These are phyloP conservation scores for Lasius platythorax DNA, from an alignment of 2,888 invertebrate species.

Conservation along the genomic window DNA sequence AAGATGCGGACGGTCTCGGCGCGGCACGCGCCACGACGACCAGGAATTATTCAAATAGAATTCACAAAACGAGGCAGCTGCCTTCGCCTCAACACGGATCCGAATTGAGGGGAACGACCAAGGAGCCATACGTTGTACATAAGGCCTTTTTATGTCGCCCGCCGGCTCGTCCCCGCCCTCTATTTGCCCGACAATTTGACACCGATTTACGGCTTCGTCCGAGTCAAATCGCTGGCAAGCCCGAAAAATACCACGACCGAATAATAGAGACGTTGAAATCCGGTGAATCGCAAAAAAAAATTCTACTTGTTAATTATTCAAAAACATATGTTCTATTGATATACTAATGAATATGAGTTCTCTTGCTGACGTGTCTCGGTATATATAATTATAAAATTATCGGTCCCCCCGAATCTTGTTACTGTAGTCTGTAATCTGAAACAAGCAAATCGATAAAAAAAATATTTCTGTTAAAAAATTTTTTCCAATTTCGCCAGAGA, in stretches of 20 bases:
- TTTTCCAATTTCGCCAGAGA: background rate
- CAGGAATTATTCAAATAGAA: conserved; percentile 83
- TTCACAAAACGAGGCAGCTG: conserved; percentile 82
- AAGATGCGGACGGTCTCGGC: conserved; percentile 68
- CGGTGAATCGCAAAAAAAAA: background rate
- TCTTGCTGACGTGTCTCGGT: background rate
- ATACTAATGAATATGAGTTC: background rate
- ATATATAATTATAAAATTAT: background rate
- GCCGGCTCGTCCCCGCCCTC: conserved; percentile 63
- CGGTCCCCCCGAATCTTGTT: background rate
- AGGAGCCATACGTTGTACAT: conserved; percentile 52
- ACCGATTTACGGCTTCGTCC: conserved; percentile 54
- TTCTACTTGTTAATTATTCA: background rate
- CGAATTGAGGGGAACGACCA: conserved; percentile 63
- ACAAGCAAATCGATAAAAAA: background rate
- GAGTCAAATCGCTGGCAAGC: conserved; percentile 39
- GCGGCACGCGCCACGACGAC: conserved; percentile 80
- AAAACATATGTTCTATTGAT: background rate
- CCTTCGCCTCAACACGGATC: conserved; percentile 57
- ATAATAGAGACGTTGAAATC: conserved; percentile 15
- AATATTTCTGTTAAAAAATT: background rate
- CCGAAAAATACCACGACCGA: conserved; percentile 8
- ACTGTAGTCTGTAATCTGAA: background rate
- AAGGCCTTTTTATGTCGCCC: conserved; percentile 70
- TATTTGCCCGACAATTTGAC: conserved; percentile 60